Percentiles rank a stretch among this genome's conserved stretches.
Evolutionary conservation across 1,140 invertebrate species (phyloP).

Genomic region (Bradynema listronoti): DNA sequence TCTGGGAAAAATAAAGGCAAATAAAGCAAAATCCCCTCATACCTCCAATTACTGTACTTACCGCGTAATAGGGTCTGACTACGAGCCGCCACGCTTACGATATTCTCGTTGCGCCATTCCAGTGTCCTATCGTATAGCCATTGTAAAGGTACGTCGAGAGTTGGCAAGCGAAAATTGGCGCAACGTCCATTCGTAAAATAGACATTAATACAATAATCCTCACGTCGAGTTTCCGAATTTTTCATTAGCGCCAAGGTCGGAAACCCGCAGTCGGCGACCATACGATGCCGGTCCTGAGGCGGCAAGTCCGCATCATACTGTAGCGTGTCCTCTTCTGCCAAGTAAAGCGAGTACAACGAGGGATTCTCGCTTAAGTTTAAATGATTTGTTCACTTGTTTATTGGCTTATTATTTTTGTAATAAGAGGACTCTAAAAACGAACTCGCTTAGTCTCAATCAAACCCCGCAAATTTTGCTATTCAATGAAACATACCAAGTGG

Average conservation of each 20-base stretch:
- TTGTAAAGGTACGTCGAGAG: neutral
- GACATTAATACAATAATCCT: neutral
- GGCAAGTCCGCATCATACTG: slow-evolving; percentile 4
- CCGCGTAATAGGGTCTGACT: neutral
- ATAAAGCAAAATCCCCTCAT: no score
- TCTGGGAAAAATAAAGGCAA: no score
- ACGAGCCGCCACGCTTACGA: neutral
- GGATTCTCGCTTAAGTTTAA: slow-evolving; percentile 6
- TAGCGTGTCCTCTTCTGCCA: slow-evolving; percentile 3
- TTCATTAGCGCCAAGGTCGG: slow-evolving; percentile 5
- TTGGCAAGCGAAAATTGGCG: neutral
- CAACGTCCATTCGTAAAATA: slow-evolving; percentile 2
- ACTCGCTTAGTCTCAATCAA: no score
- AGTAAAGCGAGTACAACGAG: slow-evolving; percentile 1
- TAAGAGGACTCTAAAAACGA: no score
- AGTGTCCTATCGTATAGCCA: neutral
- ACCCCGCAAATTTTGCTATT: no score
- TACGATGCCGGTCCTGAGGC: slow-evolving; percentile 5
- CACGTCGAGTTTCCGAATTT: no score
- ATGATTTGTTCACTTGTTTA: no score
- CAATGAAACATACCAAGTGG: neutral
- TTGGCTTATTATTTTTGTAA: no score
- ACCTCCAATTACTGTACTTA: no score
- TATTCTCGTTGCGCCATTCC: neutral
- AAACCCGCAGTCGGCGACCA: slow-evolving; percentile 6